Evolutionary conservation across 2,797 vertebrate species (phyloP).

Genomic region (Neosalanx taihuensis): DNA sequence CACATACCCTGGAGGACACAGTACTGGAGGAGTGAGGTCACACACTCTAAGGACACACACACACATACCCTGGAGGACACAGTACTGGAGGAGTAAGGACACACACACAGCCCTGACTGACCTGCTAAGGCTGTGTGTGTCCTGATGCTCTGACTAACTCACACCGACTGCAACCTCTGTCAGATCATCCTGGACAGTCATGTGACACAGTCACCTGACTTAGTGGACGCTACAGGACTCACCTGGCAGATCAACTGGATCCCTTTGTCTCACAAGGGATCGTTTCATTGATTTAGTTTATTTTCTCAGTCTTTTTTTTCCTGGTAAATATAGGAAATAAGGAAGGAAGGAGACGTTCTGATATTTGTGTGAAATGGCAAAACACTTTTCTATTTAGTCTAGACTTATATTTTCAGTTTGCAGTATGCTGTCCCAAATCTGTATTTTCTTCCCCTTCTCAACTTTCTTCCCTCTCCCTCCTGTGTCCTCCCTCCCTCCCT

Average conservation of each 20-base stretch:
- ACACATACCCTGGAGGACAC: conserved; percentile 78
- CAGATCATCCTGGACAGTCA: too few species aligned
- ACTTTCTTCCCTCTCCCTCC: neutral
- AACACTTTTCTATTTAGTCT: neutral
- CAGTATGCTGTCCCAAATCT: neutral
- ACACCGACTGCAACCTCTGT: too few species aligned
- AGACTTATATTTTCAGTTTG: neutral
- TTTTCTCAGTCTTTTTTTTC: neutral
- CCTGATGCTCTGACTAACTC: too few species aligned
- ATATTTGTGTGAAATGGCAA: neutral
- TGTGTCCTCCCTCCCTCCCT: neutral
- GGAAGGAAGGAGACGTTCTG: too few species aligned
- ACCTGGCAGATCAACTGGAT: too few species aligned
- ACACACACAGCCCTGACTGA: neutral
- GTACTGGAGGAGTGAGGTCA: too few species aligned
- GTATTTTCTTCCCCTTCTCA: neutral
- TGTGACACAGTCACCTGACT: too few species aligned
- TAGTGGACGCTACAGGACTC: too few species aligned
- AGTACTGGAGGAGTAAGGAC: conserved; percentile 82
- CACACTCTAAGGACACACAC: conserved; percentile 93
- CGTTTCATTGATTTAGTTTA: neutral
- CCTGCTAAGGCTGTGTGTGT: too few species aligned
- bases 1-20: conserved; percentile 30
- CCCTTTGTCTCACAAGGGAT: neutral
- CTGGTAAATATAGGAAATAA: too few species aligned